Evolutionary conservation across 2,113 vertebrate genomes (phyloP).

Genomic region (Strigops habroptila): DNA sequence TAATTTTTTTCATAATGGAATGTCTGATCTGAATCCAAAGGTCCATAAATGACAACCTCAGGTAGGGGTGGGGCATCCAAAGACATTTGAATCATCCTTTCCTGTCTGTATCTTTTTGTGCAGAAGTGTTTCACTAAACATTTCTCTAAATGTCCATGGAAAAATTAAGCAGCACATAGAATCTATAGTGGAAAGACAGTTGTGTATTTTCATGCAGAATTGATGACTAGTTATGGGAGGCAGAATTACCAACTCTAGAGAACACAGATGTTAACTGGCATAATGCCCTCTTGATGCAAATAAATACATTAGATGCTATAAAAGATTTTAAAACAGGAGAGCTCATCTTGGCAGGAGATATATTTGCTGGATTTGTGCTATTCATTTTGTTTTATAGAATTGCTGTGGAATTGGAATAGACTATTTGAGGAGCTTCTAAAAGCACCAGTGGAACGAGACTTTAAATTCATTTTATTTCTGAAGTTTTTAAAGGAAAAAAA

Average conservation of each 20-base stretch:
- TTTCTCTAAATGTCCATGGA: neutral
- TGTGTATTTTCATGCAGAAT: slow-evolving; percentile 61
- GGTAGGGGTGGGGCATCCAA: accelerated
- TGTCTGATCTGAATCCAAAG: neutral
- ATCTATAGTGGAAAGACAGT: slow-evolving; percentile 34
- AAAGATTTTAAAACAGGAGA: slow-evolving; percentile 64
- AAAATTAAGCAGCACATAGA: slow-evolving; percentile 4
- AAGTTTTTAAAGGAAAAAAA: neutral
- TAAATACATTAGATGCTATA: slow-evolving; percentile 63
- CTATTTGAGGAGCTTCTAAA: slow-evolving; percentile 54
- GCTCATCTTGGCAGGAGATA: slow-evolving; percentile 54
- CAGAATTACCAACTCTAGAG: slow-evolving; percentile 65
- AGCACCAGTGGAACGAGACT: slow-evolving; percentile 18
- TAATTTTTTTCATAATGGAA: neutral
- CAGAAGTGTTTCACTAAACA: slow-evolving; percentile 1
- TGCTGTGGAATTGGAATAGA: slow-evolving; percentile 43
- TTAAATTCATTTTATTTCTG: slow-evolving; percentile 34
- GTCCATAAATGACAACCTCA: neutral
- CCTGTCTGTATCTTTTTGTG: neutral
- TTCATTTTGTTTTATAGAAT: slow-evolving; percentile 64
- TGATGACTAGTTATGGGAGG: slow-evolving; percentile 60
- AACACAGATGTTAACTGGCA: slow-evolving; percentile 66
- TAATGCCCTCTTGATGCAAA: slow-evolving; percentile 66
- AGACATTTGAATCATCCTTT: neutral
- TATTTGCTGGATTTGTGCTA: slow-evolving; percentile 54